phyloP scores from a whole-genome alignment of 2,888 invertebrate genomes.

The Chrysodeixis includens region DNA sequence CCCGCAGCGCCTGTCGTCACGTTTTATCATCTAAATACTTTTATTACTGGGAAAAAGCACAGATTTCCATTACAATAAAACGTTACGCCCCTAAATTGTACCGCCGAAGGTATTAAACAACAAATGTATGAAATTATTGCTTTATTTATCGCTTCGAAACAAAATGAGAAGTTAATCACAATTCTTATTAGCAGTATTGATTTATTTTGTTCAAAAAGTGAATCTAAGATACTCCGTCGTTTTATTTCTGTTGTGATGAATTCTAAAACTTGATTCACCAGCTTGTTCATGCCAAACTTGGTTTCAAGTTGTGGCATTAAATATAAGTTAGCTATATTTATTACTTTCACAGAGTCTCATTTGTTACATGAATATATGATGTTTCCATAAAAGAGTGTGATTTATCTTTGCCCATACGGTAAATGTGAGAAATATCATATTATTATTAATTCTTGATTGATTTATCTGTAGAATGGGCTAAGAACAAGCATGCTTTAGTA shows the following conservation, averaged over 20 bases:
- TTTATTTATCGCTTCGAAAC: constrained; percentile 44
- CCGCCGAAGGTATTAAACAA: constrained; percentile 49
- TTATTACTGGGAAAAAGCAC: constrained; percentile 76
- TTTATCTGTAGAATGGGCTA: constrained; percentile 56
- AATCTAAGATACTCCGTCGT: background rate
- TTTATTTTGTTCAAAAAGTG: constrained; percentile 34
- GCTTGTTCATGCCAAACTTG: background rate
- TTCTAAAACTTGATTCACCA: constrained; percentile 1
- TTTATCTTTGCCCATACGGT: constrained; percentile 24
- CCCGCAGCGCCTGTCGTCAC: constrained; percentile 87
- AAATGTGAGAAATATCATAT: constrained; percentile 22
- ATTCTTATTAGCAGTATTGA: constrained; percentile 24
- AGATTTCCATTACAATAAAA: constrained; percentile 78
- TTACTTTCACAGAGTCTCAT: constrained; percentile 3
- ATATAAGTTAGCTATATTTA: constrained; percentile 7
- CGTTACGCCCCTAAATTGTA: constrained; percentile 69
- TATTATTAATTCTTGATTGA: constrained; percentile 39
- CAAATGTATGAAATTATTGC: constrained; percentile 45
- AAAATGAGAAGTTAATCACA: constrained; percentile 17
- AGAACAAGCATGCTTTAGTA: constrained; percentile 75
- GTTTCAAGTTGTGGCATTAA: constrained; percentile 3
- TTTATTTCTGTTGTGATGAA: background rate
- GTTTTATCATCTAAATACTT: constrained; percentile 84
- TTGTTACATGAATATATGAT: constrained; percentile 7
- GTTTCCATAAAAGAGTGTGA: constrained; percentile 19